These are phyloP conservation scores for Agriopis marginaria DNA, from an alignment of 2,888 invertebrate species.

Conservation along the genomic window DNA sequence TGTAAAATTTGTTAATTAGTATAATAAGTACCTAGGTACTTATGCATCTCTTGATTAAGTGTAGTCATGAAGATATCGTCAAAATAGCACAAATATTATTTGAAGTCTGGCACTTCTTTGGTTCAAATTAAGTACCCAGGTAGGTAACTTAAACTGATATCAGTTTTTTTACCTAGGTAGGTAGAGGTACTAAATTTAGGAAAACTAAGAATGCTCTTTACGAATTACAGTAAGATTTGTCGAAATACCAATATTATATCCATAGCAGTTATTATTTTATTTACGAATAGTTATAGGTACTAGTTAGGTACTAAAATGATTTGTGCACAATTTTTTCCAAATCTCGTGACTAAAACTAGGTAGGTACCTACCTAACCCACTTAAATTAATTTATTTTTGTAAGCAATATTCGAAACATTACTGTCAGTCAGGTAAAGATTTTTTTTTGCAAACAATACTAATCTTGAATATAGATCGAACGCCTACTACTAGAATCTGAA, in stretches of 20 bases:
- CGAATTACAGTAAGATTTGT: too few relatives aligned
- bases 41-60: neutral
- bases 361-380: neutral
- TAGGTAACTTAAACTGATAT: too few relatives aligned
- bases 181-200: too few relatives aligned
- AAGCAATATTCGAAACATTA: neutral
- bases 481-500: neutral
- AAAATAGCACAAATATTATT: neutral
- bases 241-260: too few relatives aligned
- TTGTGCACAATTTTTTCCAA: too few relatives aligned
- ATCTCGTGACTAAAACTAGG: too few relatives aligned
- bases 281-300: too few relatives aligned
- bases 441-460: slow-evolving; percentile 22
- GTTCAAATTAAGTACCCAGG: neutral
- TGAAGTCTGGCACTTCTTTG: neutral
- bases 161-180: too few relatives aligned
- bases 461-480: slow-evolving; percentile 17
- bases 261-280: too few relatives aligned
- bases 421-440: too few relatives aligned
- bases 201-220: too few relatives aligned
- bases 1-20: neutral
- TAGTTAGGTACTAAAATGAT: too few relatives aligned
- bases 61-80: neutral
- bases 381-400: neutral
- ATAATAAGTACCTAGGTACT: neutral